phyloP scores from a whole-genome alignment of 2,797 vertebrate species.

The Oryzias dopingdopingensis region DNA sequence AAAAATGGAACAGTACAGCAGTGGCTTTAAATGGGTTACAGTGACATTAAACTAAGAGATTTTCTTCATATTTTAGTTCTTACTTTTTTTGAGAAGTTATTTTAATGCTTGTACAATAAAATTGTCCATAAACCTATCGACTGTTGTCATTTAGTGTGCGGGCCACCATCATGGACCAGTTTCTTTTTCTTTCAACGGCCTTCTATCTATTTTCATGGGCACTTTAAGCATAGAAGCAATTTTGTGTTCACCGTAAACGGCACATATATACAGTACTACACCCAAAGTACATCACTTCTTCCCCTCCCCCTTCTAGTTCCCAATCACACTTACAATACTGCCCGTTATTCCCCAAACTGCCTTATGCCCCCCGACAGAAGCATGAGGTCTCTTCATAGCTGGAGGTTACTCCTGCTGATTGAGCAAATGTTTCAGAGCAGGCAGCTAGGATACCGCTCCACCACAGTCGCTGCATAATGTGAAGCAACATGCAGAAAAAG shows the following conservation, averaged over 20 bases:
- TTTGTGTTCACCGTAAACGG: not conserved
- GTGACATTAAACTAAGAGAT: no score
- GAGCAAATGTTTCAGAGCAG: constrained; percentile 54
- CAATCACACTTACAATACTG: constrained; percentile 8
- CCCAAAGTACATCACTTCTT: not conserved
- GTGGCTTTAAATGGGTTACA: no score
- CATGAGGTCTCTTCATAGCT: constrained; percentile 55
- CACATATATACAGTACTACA: constrained; percentile 21
- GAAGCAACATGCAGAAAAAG: constrained; percentile 17
- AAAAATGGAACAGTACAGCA: no score
- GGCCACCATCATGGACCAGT: no score
- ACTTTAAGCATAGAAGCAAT: no score
- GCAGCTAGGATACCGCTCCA: constrained; percentile 23
- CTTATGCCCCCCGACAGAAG: constrained; percentile 28
- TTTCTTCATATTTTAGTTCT: no score
- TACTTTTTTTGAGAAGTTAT: no score
- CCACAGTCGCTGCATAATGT: constrained; percentile 17
- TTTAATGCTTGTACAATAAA: no score
- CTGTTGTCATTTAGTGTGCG: no score
- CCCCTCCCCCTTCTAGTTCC: not conserved
- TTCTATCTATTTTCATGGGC: no score
- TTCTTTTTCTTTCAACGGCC: no score
- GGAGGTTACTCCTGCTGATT: constrained; percentile 62
- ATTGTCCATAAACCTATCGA: no score
- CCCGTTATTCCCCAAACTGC: constrained; percentile 19